Evolutionary conservation across 2,113 vertebrate species (phyloP).

Genomic region (Accipiter cooperii): DNA sequence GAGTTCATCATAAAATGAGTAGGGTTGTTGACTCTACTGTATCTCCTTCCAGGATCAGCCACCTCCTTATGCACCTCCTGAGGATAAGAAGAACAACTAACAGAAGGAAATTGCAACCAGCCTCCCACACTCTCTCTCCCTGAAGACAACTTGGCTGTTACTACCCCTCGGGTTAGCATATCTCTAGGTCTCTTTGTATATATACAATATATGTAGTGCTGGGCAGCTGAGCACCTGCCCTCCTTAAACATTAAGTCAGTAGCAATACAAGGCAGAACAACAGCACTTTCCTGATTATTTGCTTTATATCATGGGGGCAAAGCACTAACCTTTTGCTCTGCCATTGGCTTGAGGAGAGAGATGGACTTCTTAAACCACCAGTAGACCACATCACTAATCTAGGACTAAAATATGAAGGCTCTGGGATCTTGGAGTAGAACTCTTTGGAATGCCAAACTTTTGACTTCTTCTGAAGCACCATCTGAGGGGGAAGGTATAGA

Average conservation of each 20-base stretch:
- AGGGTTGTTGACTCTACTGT: not conserved
- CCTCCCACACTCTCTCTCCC: not conserved
- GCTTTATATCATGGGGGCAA: not conserved
- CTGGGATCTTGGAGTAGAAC: not conserved
- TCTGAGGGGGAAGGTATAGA: not conserved
- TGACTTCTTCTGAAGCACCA: not conserved
- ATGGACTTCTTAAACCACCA: not conserved
- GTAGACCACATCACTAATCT: not conserved
- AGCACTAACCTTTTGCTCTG: slow-evolving; percentile 14
- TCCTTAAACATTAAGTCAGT: not conserved
- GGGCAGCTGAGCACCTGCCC: not conserved
- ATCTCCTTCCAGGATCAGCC: slow-evolving; percentile 75
- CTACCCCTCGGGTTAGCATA: not conserved
- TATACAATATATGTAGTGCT: not conserved
- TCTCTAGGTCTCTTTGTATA: slow-evolving; percentile 24
- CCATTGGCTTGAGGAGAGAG: slow-evolving; percentile 6
- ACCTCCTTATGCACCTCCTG: slow-evolving; percentile 76
- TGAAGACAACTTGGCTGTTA: slow-evolving; percentile 1
- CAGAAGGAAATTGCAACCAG: not conserved
- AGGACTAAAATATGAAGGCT: not conserved
- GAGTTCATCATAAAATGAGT: not conserved
- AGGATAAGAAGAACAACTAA: slow-evolving; percentile 83
- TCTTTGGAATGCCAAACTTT: not conserved
- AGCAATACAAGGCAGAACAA: slow-evolving; percentile 16
- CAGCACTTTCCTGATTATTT: slow-evolving; percentile 21